These are phyloP conservation scores for Callocephalon fimbriatum DNA, from an alignment of 2,113 vertebrate species.

Conservation along the genomic window DNA sequence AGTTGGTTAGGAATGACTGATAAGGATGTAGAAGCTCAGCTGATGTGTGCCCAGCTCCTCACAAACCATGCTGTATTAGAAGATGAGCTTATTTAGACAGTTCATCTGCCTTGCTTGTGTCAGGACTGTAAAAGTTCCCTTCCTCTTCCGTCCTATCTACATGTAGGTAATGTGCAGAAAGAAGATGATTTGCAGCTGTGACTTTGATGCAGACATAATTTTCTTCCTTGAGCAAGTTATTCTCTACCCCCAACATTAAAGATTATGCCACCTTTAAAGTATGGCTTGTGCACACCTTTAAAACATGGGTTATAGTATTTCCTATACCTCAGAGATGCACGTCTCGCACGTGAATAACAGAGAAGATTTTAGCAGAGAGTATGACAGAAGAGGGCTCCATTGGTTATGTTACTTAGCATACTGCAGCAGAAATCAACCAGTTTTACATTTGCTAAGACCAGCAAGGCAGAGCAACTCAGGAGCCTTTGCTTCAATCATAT, in stretches of 20 bases:
- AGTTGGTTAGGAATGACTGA: not conserved
- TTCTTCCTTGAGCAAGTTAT: not conserved
- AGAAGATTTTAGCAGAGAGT: not conserved
- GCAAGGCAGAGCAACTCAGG: not conserved
- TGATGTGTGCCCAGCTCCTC: fast-evolving
- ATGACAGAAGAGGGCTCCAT: not conserved
- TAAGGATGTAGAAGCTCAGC: not conserved
- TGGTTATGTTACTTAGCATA: not conserved
- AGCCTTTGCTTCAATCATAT: not conserved
- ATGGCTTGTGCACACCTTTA: not conserved
- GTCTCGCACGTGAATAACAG: not conserved
- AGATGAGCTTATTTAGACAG: not conserved
- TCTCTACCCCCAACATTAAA: not conserved
- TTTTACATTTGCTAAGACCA: not conserved
- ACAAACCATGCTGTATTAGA: fast-evolving
- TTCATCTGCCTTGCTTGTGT: not conserved
- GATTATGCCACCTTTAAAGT: not conserved
- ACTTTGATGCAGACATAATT: not conserved
- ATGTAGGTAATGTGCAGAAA: not conserved
- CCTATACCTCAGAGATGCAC: not conserved
- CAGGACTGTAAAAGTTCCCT: not conserved
- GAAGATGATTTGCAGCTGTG: not conserved
- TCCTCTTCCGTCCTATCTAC: not conserved
- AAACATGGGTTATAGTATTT: not conserved
- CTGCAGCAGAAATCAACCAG: not conserved